phyloP scores from a whole-genome alignment of 2,888 invertebrate species.

The Lithodes maja region DNA sequence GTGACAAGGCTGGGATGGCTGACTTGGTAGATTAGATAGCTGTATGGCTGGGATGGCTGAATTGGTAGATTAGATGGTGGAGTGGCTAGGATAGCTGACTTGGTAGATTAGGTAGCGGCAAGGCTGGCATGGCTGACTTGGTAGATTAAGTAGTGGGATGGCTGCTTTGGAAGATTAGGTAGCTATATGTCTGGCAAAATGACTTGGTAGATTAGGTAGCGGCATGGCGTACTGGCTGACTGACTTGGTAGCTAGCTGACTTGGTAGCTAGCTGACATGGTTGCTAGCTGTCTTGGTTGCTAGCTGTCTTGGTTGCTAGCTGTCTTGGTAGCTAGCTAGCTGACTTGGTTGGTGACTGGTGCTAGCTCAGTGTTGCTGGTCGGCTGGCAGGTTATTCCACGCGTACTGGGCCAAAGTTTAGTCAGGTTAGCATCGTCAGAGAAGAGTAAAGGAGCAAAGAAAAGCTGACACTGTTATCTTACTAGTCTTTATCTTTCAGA shows the following conservation, averaged over 20 bases:
- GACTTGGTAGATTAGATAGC: not conserved
- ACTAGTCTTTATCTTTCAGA: not conserved
- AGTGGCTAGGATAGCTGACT: not conserved
- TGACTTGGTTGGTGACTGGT: not conserved
- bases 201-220: not conserved
- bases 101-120: not conserved
- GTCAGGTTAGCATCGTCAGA: conserved; percentile 33
- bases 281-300: not conserved
- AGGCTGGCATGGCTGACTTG: not conserved
- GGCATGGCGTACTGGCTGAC: not conserved
- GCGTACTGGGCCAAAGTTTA: conserved; percentile 35
- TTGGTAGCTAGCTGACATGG: not conserved
- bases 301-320: too few species aligned
- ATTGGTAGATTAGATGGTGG: not conserved
- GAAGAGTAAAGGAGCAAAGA: not conserved
- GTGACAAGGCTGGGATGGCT: not conserved
- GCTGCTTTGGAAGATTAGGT: not conserved
- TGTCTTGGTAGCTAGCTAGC: not conserved
- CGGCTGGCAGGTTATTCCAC: conserved; percentile 22
- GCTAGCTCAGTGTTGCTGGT: not conserved
- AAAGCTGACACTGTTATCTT: not conserved
- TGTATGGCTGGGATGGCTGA: not conserved
- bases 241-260: not conserved
- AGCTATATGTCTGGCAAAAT: not conserved
- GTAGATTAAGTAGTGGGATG: not conserved